Evolutionary conservation across 1,140 invertebrate genomes (phyloP), one percentile per base, ranked within the genome.

Genomic region (Neodiprion virginianus): DNA sequence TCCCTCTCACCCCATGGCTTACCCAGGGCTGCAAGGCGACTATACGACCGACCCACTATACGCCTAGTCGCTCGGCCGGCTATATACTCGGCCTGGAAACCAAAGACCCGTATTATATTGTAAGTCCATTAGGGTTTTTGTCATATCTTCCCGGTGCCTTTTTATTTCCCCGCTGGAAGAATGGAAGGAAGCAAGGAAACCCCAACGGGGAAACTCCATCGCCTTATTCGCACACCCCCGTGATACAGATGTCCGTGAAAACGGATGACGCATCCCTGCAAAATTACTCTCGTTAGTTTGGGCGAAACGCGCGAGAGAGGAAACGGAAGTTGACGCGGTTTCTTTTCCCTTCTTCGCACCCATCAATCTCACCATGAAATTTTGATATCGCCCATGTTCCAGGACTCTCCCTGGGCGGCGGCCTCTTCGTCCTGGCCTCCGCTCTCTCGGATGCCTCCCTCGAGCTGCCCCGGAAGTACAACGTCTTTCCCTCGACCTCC

Each of bases 341-440:
- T 40, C 5, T 40, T 40, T 40, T 40, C 5, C 5, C 28, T 40
- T 40, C 1, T 40, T 3, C 28, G 1, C 17, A 21, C 28, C 5
- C 28, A 40, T 40, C 28, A 40, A 40, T 40, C 28, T 40, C 28
- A 40, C 5, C 28, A 40, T 40, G 28, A 2, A 40, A 40, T 40
- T 40, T 5, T 40, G 28, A 40, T 0, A 5, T 40, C 28, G 5
- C 28, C 5, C 5, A 40, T 40, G 69, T 91, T 89, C 7, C 89
- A 93, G 92, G 92, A 72, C 86, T 93, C 68, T 90, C 91, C 1
- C 84, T 93, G 48, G 92, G 92, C 8, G 90, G 91, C 66, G 92
- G 92, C 23, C 84, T 93, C 72, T 90, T 93, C 77, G 89, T 92
- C 49, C 90, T 93, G 77, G 92, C 90, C 2, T 92, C 91, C 8